A percentile compares a stretch with the other conserved stretches of the same genome.
Evolutionary conservation across 2,888 invertebrate genomes (phyloP).

Genomic region (Chloroclystis v-ata): DNA sequence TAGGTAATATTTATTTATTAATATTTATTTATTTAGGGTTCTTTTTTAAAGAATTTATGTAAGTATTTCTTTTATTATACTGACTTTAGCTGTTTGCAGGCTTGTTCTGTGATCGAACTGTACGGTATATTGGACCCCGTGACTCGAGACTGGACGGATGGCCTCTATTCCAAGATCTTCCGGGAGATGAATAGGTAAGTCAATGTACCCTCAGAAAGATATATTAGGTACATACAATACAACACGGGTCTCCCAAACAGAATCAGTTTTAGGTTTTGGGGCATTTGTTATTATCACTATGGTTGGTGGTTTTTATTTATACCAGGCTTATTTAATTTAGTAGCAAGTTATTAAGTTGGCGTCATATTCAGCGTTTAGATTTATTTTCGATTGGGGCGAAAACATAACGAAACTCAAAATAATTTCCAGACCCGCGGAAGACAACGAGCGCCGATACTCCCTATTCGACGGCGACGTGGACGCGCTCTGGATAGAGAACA

Average conservation of each 20-base stretch:
- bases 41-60: too few species aligned
- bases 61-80: conserved; percentile 14
- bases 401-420: not conserved
- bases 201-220: not conserved
- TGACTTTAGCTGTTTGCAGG: conserved; percentile 58
- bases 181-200: conserved; percentile 89
- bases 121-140: conserved; percentile 92
- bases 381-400: too few species aligned
- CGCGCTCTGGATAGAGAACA: conserved; percentile 97
- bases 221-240: too few species aligned
- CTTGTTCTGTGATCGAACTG: conserved; percentile 91
- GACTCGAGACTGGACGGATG: conserved; percentile 95
- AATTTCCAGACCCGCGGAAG: conserved; percentile 79
- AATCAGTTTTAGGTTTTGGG: too few species aligned
- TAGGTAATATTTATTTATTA: too few species aligned
- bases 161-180: conserved; percentile 93
- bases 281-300: too few species aligned
- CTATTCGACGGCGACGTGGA: conserved; percentile 97
- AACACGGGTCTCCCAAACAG: too few species aligned
- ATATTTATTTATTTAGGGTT: too few species aligned
- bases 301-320: too few species aligned
- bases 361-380: too few species aligned
- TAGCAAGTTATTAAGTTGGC: too few species aligned
- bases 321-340: too few species aligned
- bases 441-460: conserved; percentile 87